Evolutionary conservation across 1,140 invertebrate genomes (phyloP).

Genomic region (Atta cephalotes): DNA sequence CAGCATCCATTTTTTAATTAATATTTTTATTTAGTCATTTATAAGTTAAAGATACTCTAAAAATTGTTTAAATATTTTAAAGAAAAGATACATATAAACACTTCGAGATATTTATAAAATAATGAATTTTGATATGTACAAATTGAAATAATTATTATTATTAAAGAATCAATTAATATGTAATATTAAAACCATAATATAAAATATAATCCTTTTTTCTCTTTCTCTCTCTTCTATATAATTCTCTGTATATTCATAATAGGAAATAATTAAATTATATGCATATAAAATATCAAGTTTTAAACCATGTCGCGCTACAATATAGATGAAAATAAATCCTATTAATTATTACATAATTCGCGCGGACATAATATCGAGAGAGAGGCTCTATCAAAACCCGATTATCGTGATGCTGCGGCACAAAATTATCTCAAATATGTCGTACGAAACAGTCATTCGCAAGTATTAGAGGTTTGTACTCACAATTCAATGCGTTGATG

Average conservation of each 20-base stretch:
- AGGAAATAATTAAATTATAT: slow-evolving; percentile 32
- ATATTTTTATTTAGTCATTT: too few species aligned
- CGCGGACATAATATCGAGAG: neutral
- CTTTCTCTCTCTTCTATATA: neutral
- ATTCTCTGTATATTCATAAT: slow-evolving; percentile 35
- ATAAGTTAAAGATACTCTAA: neutral
- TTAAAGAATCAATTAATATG: neutral
- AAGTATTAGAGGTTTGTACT: neutral
- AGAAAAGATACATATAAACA: neutral
- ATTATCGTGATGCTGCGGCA: neutral
- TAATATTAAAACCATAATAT: slow-evolving; percentile 7
- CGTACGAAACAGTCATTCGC: neutral
- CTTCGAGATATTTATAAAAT: neutral
- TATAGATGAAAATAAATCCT: slow-evolving; percentile 37
- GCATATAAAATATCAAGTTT: slow-evolving; percentile 6
- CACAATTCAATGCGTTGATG: neutral
- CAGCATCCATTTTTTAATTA: too few species aligned
- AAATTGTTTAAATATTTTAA: neutral
- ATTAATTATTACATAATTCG: slow-evolving; percentile 24
- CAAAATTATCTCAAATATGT: slow-evolving; percentile 18
- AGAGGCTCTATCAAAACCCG: neutral
- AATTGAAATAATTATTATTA: too few species aligned
- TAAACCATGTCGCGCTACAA: slow-evolving; percentile 12
- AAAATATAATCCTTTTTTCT: neutral
- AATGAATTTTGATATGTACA: neutral